Evolutionary conservation across 2,888 invertebrate genomes (phyloP).

Genomic region (Opisthograptis luteolata): DNA sequence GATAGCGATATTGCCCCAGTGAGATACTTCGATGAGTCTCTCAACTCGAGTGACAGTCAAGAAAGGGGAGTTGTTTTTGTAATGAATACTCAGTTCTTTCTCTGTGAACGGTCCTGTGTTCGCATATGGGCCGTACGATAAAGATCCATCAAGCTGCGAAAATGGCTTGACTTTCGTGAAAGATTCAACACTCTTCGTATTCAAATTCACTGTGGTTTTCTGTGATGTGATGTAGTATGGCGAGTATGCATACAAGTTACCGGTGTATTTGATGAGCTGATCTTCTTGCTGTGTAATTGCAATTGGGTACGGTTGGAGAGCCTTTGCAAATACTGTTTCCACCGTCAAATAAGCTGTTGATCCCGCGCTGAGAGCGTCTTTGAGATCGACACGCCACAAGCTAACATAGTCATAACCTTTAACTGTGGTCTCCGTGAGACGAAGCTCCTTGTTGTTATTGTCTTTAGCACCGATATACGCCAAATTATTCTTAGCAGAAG

Average conservation of each 20-base stretch:
- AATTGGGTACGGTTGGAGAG: conserved; percentile 92
- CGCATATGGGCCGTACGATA: conserved; percentile 95
- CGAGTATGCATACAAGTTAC: conserved; percentile 92
- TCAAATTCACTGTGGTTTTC: conserved; percentile 90
- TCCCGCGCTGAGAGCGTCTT: conserved; percentile 84
- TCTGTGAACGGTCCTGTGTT: conserved; percentile 85
- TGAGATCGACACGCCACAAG: conserved; percentile 85
- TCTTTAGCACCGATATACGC: conserved; percentile 91
- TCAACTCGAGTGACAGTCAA: conserved; percentile 95
- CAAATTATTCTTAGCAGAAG: conserved; percentile 84
- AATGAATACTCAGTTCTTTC: conserved; percentile 92
- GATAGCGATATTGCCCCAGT: conserved; percentile 99
- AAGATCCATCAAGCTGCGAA: conserved; percentile 89
- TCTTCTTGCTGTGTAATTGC: conserved; percentile 96
- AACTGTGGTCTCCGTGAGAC: conserved; percentile 77
- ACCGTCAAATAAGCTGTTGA: conserved; percentile 85
- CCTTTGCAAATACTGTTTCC: conserved; percentile 90
- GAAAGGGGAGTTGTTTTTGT: conserved; percentile 98
- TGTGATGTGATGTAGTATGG: conserved; percentile 93
- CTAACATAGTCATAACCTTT: conserved; percentile 75
- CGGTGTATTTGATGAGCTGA: conserved; percentile 94
- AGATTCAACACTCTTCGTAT: conserved; percentile 91
- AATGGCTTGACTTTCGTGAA: conserved; percentile 93
- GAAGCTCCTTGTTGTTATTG: conserved; percentile 84
- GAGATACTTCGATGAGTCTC: conserved; percentile 96